A percentile compares a stretch with the other conserved stretches of the same genome.
Evolutionary conservation across 2,797 vertebrate species (phyloP).

Genomic region (Sandelia bainsii): DNA sequence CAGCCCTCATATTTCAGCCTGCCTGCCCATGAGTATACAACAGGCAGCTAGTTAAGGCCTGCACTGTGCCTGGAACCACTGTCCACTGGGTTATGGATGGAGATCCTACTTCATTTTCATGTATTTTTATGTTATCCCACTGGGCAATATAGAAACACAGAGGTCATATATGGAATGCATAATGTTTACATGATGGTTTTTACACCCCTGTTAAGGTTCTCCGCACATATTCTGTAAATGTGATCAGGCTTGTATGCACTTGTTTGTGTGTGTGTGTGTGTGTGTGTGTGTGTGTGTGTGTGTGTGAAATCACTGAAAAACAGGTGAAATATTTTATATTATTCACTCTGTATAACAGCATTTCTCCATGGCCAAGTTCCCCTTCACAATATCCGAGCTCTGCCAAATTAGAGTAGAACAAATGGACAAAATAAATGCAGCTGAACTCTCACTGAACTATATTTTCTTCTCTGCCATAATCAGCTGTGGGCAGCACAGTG

Average conservation of each 20-base stretch:
- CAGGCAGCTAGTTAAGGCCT: constrained; percentile 77
- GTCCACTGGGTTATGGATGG: constrained; percentile 78
- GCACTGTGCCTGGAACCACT: constrained; percentile 71
- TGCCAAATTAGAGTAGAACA: constrained; percentile 38
- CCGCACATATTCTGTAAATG: constrained; percentile 15
- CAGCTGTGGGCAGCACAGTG: constrained; percentile 4
- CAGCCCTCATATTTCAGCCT: constrained; percentile 80
- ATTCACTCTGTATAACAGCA: constrained; percentile 6
- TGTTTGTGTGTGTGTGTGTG: background rate
- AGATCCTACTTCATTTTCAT: constrained; percentile 60
- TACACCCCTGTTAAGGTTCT: constrained; percentile 18
- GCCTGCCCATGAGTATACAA: constrained; percentile 76
- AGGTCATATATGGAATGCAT: constrained; percentile 67
- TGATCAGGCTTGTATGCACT: constrained; percentile 1
- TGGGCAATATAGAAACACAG: constrained; percentile 50
- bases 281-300: background rate
- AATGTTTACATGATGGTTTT: constrained; percentile 73
- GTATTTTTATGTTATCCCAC: constrained; percentile 75
- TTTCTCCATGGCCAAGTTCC: constrained; percentile 24
- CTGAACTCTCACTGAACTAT: constrained; percentile 60
- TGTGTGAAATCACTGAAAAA: constrained; percentile 14
- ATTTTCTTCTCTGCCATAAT: constrained; percentile 38
- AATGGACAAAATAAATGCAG: constrained; percentile 46
- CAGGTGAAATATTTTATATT: constrained; percentile 20
- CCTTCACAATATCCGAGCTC: constrained; percentile 23